phyloP scores from a whole-genome alignment of 2,113 vertebrate species.

The Propithecus coquereli region DNA sequence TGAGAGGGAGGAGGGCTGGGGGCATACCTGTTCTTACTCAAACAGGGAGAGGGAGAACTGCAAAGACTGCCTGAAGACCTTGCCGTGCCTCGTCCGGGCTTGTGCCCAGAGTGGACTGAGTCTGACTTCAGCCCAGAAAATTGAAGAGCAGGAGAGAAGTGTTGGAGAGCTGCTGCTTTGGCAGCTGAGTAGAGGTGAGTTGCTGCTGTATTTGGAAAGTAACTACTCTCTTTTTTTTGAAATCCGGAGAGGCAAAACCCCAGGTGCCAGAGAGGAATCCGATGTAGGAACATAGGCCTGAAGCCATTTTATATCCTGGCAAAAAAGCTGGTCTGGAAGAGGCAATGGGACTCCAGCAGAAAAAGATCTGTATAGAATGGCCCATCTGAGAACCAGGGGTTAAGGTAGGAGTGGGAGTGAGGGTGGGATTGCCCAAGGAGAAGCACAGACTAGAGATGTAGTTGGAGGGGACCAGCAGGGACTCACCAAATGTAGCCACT shows the following conservation, averaged over 20 bases:
- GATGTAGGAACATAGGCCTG: not conserved
- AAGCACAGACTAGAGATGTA: not conserved
- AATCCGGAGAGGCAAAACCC: not conserved
- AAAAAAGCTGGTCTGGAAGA: not conserved
- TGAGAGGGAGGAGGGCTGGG: not conserved
- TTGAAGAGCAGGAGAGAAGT: not conserved
- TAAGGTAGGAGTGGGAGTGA: not conserved
- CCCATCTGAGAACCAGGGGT: not conserved
- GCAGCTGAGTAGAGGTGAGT: not conserved
- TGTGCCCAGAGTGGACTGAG: not conserved
- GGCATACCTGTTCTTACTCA: not conserved
- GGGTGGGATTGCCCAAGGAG: not conserved
- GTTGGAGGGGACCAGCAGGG: not conserved
- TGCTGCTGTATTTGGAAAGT: not conserved
- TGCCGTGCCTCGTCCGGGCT: not conserved
- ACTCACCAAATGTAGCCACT: not conserved
- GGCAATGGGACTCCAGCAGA: not conserved
- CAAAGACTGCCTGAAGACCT: not conserved
- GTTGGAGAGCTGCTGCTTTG: not conserved
- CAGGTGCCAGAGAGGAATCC: not conserved
- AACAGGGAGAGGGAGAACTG: not conserved
- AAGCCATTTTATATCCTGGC: not conserved
- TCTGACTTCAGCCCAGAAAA: not conserved
- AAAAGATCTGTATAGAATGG: not conserved
- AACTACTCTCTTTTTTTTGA: not conserved